Conservation (phyloP, 2,797 vertebrate species). For the Sitta carolinensis region DNA sequence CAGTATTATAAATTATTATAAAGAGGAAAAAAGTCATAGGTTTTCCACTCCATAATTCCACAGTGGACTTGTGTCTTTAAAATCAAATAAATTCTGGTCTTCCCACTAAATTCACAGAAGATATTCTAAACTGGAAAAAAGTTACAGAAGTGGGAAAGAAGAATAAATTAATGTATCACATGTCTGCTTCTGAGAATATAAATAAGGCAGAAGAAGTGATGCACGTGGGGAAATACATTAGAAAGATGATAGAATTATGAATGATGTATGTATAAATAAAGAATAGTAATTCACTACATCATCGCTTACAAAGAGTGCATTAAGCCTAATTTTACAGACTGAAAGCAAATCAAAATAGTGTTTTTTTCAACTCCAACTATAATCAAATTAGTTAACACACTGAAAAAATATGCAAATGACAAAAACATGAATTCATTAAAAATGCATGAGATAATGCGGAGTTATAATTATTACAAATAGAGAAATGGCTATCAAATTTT, state of each 20-base stretch:
- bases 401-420: background rate
- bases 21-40: background rate
- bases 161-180: background rate
- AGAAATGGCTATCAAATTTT: background rate
- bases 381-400: background rate
- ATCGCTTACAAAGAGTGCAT: background rate
- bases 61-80: background rate
- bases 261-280: background rate
- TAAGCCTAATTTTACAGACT: background rate
- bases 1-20: background rate
- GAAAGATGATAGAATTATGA: background rate
- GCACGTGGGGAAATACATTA: background rate
- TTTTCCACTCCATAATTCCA: background rate
- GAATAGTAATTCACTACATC: background rate
- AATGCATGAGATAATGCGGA: accelerated
- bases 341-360: background rate
- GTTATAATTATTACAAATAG: background rate
- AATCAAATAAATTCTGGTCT: background rate
- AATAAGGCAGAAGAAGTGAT: background rate
- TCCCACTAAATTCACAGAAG: background rate
- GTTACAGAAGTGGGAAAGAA: background rate
- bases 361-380: background rate
- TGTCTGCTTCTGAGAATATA: background rate
- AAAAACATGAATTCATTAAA: background rate
- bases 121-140: background rate